Base-by-base conservation (phyloP, 30 jellyfish, hydroid and myxozoan genomes). In the Pelagia noctiluca region DNA sequence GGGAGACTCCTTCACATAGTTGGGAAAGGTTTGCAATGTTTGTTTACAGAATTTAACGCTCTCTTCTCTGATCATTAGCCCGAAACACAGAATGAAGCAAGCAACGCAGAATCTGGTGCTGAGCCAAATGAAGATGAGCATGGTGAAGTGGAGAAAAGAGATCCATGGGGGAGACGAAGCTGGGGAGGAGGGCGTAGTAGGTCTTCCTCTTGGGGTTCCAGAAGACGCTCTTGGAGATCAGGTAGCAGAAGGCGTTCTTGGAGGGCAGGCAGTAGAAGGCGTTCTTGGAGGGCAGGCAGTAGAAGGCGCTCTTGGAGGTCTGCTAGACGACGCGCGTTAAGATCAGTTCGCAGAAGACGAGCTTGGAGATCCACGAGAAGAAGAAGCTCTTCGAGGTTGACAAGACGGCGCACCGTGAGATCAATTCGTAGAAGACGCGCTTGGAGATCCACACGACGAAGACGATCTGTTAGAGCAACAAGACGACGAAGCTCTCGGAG, bases 91-190 rank as follows among this genome's bases (percentile, higher is more conserved):
- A 31, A 52, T 31, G 67, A 52, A 52, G 67, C 21, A 11, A 52
- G 67, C 21, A 52, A 7, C 67, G 22, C 0, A 13, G 67, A 52
- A n/a, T 26, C 21, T 52, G 67, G 25, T 5, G 21, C 25, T 52
- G 67, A 3, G 10, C 67, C 28, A 1, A 12, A 22, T 19, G 19
- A 62, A 1, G 37, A 62, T 2, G 37, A 26, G 35, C 46, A 62
- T 2, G 75, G 16, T 30, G 75, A 62, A 22, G 37, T 19, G 22
- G 19, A 24, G 35, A 62, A 62, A 38, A 30, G 37, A 19, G 37
- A 23, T 62, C 46, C 75, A 1, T 62, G 75, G 75, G 75, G 75
- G 0, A 62, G 75, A 34, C 22, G 75, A 21, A 34, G 75, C 28
- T 30, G 75, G 13, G 75, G 75, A n/a, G 31, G 75, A 34, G 8